A percentile compares a stretch with the other conserved stretches of the same genome.
Conservation (phyloP, 2,888 invertebrate genomes). For the Anoplius nigerrimus region DNA sequence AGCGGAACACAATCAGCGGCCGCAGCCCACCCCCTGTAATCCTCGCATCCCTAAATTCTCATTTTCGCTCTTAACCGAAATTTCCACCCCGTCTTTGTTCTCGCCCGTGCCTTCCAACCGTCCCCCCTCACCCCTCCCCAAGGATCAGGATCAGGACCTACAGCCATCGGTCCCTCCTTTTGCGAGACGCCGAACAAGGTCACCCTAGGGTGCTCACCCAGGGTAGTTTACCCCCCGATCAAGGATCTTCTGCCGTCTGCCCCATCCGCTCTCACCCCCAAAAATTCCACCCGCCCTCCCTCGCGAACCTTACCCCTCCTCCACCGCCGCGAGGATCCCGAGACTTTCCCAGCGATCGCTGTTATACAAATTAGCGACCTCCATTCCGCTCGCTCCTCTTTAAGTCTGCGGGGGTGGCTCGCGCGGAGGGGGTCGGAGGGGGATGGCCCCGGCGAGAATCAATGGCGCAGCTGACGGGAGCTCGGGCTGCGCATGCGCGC, state of each 20-base stretch:
- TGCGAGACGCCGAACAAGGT: slow-evolving; percentile 38
- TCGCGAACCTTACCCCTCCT: background rate
- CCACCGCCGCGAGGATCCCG: background rate
- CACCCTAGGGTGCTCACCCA: slow-evolving; percentile 23
- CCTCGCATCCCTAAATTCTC: background rate
- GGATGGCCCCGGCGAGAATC: slow-evolving; percentile 62
- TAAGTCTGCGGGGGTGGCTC: slow-evolving; percentile 63
- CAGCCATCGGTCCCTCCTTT: slow-evolving; percentile 19
- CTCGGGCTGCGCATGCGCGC: slow-evolving; percentile 70
- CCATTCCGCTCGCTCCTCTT: slow-evolving; percentile 69
- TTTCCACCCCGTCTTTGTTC: slow-evolving; percentile 5
- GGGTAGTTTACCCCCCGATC: slow-evolving; percentile 20
- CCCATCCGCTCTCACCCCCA: slow-evolving; percentile 13
- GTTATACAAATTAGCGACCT: slow-evolving; percentile 63
- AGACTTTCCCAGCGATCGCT: no score
- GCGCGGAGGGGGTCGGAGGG: slow-evolving; percentile 30
- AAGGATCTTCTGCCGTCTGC: slow-evolving; percentile 15
- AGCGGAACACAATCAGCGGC: no score
- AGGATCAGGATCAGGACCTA: slow-evolving; percentile 24
- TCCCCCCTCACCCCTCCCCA: background rate
- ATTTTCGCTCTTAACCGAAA: slow-evolving; percentile 17
- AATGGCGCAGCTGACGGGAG: slow-evolving; percentile 74
- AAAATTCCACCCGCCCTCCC: slow-evolving; percentile 12
- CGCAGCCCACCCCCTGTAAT: background rate
- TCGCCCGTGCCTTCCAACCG: slow-evolving; percentile 8